Conservation (phyloP, 2,113 vertebrate species). For the Alethe castanea region DNA sequence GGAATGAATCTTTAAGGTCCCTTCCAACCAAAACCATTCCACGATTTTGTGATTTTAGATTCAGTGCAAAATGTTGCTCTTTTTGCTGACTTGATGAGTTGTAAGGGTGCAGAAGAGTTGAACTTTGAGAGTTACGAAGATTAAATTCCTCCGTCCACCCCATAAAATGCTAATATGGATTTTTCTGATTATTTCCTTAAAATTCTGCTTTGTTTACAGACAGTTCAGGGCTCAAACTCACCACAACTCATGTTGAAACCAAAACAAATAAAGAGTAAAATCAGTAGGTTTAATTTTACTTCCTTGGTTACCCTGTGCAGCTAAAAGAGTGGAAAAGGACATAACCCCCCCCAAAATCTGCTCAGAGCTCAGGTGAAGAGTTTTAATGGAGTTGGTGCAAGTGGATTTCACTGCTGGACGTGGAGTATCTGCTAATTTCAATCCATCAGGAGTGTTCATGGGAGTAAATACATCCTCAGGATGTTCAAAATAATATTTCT, state of each 20-base stretch:
- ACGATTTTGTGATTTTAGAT: not conserved
- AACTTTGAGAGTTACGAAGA: not conserved
- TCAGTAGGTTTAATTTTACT: not conserved
- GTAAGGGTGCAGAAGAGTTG: no score
- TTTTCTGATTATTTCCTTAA: not conserved
- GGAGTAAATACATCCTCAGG: rapidly evolving
- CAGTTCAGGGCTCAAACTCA: not conserved
- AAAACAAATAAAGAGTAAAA: not conserved
- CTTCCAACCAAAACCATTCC: not conserved
- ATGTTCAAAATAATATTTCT: not conserved
- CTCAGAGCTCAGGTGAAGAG: not conserved
- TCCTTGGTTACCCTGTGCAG: not conserved
- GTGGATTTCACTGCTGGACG: not conserved
- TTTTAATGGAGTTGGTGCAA: not conserved
- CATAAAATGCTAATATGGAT: not conserved
- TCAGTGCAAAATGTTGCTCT: not conserved
- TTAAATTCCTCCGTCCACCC: not conserved
- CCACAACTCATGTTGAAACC: rapidly evolving
- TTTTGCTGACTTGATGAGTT: not conserved
- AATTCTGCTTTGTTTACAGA: not conserved
- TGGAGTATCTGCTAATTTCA: not conserved
- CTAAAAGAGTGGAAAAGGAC: not conserved
- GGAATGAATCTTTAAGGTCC: not conserved
- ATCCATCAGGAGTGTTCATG: not conserved
- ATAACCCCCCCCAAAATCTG: not conserved